These are phyloP conservation scores for Molossus molossus DNA, from an alignment of 2,797 vertebrate genomes.

Conservation along the genomic window DNA sequence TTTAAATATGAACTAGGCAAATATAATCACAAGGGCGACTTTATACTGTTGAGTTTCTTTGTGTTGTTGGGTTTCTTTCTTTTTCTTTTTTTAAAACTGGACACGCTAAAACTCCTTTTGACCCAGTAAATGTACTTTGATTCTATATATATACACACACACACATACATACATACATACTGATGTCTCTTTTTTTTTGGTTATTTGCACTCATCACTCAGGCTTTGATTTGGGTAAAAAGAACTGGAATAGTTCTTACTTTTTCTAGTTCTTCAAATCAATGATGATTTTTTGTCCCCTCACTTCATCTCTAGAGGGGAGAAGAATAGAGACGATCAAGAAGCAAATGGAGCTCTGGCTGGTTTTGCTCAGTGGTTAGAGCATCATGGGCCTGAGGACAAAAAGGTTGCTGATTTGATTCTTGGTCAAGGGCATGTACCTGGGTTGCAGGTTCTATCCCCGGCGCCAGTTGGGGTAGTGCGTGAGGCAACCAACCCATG, in stretches of 20 bases:
- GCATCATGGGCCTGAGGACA: no score
- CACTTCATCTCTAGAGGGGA: constrained; percentile 15
- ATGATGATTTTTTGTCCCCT: constrained; percentile 6
- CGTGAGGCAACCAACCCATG: no score
- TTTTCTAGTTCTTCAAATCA: constrained; percentile 58
- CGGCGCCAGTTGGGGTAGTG: no score
- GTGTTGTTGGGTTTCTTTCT: not conserved
- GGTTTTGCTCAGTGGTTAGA: no score
- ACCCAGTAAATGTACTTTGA: not conserved
- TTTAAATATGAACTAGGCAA: constrained; percentile 53
- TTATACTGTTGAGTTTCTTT: not conserved
- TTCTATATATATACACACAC: not conserved
- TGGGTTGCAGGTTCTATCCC: no score
- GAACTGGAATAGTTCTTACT: constrained; percentile 29
- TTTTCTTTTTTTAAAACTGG: not conserved
- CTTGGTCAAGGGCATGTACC: no score
- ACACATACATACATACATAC: not conserved
- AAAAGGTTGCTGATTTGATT: no score
- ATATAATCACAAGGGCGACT: not conserved
- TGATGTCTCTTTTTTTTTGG: not conserved
- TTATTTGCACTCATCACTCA: constrained; percentile 26
- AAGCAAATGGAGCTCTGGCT: constrained; percentile 29
- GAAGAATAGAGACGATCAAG: constrained; percentile 55
- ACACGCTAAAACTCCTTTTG: constrained; percentile 43
- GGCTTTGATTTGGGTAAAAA: constrained; percentile 36